phyloP scores from a whole-genome alignment of 2,888 invertebrate genomes.

The Lottia scabra region DNA sequence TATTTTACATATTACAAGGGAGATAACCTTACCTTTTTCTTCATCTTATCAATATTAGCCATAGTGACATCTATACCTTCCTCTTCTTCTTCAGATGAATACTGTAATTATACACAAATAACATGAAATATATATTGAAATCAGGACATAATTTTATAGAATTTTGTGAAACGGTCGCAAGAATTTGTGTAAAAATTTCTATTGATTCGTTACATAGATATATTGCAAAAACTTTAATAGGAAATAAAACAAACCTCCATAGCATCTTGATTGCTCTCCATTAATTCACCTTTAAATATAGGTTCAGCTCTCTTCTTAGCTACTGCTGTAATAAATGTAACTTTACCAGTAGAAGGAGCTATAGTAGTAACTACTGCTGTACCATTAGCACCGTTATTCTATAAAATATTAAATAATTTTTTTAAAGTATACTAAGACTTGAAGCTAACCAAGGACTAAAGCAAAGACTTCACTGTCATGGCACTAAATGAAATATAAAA shows the following conservation, averaged over 20 bases:
- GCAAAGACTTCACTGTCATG: background rate
- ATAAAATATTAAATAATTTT: background rate
- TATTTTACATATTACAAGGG: no score
- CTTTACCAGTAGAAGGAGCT: constrained; percentile 39
- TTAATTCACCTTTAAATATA: constrained; percentile 88
- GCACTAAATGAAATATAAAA: no score
- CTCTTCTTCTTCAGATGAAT: constrained; percentile 96
- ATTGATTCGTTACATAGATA: no score
- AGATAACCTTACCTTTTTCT: constrained; percentile 48
- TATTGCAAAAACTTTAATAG: no score
- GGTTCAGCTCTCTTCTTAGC: constrained; percentile 57
- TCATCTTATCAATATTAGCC: constrained; percentile 71
- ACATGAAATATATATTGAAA: no score
- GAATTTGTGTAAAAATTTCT: no score
- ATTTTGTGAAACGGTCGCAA: no score
- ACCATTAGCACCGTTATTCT: background rate
- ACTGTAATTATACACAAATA: constrained; percentile 72
- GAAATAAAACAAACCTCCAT: constrained; percentile 74
- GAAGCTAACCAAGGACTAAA: background rate
- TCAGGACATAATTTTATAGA: no score
- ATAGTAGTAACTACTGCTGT: constrained; percentile 11
- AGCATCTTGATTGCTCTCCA: constrained; percentile 98
- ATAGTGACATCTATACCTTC: constrained; percentile 90
- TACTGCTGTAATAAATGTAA: constrained; percentile 64
- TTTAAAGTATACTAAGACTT: background rate